Percentiles rank a stretch among this genome's conserved stretches.
These are phyloP conservation scores for Aplysia californica DNA, from an alignment of 1,140 invertebrate genomes.

Conservation along the genomic window DNA sequence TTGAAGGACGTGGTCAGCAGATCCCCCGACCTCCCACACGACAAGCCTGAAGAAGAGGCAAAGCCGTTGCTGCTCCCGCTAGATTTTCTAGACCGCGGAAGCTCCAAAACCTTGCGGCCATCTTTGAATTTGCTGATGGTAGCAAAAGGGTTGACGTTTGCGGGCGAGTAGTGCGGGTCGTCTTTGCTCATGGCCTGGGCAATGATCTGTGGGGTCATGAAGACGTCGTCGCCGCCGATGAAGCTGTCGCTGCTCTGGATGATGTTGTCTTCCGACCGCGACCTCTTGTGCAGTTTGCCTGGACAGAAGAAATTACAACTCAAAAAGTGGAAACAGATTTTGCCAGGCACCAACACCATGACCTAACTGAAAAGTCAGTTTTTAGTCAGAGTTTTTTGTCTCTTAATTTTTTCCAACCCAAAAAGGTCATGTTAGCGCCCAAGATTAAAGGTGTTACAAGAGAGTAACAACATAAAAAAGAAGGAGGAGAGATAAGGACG, in stretches of 20 bases:
- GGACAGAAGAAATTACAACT: too few relatives aligned
- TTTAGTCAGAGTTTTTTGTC: too few relatives aligned
- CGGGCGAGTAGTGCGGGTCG: constrained; percentile 63
- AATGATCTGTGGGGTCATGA: constrained; percentile 51
- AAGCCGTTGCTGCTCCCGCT: background rate
- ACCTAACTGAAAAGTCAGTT: too few relatives aligned
- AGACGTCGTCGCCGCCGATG: constrained; percentile 33
- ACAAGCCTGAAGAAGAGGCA: background rate
- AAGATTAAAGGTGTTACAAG: too few relatives aligned
- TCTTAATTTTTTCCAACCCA: too few relatives aligned
- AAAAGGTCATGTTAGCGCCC: too few relatives aligned
- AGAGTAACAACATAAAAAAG: too few relatives aligned
- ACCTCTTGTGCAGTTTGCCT: constrained; percentile 51
- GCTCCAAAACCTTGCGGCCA: constrained; percentile 57
- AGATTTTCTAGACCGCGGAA: constrained; percentile 37
- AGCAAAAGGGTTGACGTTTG: constrained; percentile 60
- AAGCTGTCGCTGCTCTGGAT: constrained; percentile 45
- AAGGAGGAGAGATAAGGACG: too few relatives aligned
- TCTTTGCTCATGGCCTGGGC: constrained; percentile 64
- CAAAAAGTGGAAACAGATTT: too few relatives aligned
- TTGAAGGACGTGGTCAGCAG: constrained; percentile 52
- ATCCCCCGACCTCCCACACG: background rate
- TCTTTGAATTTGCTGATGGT: constrained; percentile 49
- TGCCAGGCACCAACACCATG: too few relatives aligned
- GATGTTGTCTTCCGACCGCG: constrained; percentile 62